phyloP scores from a whole-genome alignment of 2,113 vertebrate genomes.

The Trogon melanurus region DNA sequence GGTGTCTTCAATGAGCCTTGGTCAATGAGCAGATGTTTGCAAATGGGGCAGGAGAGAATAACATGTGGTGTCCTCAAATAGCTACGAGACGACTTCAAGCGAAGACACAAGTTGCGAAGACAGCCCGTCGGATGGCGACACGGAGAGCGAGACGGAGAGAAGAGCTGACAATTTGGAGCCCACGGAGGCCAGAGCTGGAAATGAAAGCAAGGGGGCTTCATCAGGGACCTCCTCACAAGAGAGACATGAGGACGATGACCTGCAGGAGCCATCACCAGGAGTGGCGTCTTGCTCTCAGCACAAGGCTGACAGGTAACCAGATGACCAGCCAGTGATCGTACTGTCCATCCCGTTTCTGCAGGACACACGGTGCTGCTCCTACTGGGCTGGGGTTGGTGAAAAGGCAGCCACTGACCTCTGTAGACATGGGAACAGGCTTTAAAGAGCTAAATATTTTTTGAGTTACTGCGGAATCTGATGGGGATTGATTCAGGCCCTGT shows the following conservation, averaged over 20 bases:
- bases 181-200: neutral
- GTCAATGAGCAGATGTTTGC: neutral
- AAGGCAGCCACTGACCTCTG: neutral
- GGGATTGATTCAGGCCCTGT: neutral
- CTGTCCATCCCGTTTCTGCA: neutral
- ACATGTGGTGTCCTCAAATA: constrained; percentile 71
- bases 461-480: neutral
- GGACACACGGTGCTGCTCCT: rapidly evolving
- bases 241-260: neutral
- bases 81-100: constrained; percentile 95
- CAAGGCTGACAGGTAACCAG: constrained; percentile 66
- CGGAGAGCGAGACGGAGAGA: constrained; percentile 66
- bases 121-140: constrained; percentile 62
- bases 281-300: neutral
- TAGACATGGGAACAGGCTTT: neutral
- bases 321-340: rapidly evolving
- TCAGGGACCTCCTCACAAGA: neutral
- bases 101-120: constrained; percentile 93
- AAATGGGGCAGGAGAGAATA: neutral
- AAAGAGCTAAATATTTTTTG: neutral
- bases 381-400: neutral
- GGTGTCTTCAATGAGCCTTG: constrained; percentile 41
- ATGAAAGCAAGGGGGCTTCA: neutral
- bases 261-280: neutral
- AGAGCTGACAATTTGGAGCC: neutral